Percentiles rank a stretch among this genome's conserved stretches.
Evolutionary conservation across 2,888 invertebrate genomes (phyloP).

Genomic region (Rapana venosa): DNA sequence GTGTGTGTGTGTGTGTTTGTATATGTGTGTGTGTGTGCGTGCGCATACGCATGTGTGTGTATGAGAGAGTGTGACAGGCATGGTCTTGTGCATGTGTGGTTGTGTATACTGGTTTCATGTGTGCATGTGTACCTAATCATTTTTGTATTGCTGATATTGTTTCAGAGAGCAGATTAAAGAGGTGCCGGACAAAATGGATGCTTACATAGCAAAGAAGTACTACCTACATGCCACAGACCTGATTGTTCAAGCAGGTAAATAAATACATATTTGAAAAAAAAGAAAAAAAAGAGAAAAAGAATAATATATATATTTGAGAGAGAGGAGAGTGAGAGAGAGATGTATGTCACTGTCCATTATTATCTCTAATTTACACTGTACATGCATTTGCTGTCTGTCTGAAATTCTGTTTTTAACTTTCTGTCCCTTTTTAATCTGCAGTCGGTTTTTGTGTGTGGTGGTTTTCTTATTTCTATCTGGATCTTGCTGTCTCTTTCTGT

Average conservation of each 20-base stretch:
- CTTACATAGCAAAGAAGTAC: conserved; percentile 85
- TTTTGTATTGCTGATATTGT: conserved; percentile 42
- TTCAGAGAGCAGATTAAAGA: conserved; percentile 86
- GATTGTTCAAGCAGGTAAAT: conserved; percentile 81
- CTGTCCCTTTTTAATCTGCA: too few relatives aligned
- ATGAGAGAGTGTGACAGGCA: not conserved
- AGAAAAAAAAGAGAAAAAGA: too few relatives aligned
- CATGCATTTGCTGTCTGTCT: too few relatives aligned
- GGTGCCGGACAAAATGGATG: conserved; percentile 85
- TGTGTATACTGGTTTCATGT: not conserved
- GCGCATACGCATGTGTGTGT: not conserved
- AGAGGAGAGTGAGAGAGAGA: too few relatives aligned
- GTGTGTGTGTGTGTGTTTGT: too few relatives aligned
- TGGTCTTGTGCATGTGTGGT: not conserved
- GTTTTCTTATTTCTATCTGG: too few relatives aligned
- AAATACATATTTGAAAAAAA: not conserved
- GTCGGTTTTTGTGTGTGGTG: too few relatives aligned
- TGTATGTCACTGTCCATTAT: too few relatives aligned
- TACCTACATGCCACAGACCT: conserved; percentile 91
- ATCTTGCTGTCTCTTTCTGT: too few relatives aligned
- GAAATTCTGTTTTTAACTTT: too few relatives aligned
- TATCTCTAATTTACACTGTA: too few relatives aligned
- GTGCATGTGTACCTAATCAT: not conserved
- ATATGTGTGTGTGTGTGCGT: not conserved
- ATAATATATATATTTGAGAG: too few relatives aligned